phyloP scores from a whole-genome alignment of 1,140 invertebrate species.

The Ruditapes philippinarum region DNA sequence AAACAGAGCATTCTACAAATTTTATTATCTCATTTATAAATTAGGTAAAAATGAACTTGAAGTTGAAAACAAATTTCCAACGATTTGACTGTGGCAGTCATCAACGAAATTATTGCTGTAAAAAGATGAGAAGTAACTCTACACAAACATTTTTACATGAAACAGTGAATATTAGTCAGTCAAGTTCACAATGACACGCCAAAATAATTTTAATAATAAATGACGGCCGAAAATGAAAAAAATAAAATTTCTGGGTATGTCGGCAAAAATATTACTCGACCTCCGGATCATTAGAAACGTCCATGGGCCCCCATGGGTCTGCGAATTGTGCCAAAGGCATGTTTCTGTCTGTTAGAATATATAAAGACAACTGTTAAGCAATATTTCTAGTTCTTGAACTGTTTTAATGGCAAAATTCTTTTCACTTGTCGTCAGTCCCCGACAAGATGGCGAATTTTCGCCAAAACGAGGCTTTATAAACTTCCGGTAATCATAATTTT shows the following conservation, averaged over 20 bases:
- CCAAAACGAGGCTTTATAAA: slow-evolving; percentile 72
- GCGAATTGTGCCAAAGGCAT: slow-evolving; percentile 85
- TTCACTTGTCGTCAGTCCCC: slow-evolving; percentile 60
- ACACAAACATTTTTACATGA: too few relatives aligned
- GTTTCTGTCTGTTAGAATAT: slow-evolving; percentile 81
- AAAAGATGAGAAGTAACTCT: too few relatives aligned
- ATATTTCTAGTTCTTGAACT: not conserved
- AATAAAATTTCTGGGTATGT: too few relatives aligned
- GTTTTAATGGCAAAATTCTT: not conserved
- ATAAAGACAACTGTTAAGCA: slow-evolving; percentile 72
- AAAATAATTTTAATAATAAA: too few relatives aligned
- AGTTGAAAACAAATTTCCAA: too few relatives aligned
- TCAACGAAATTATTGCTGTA: too few relatives aligned
- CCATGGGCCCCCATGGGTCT: slow-evolving; percentile 85
- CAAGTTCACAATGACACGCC: too few relatives aligned
- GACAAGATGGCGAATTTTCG: slow-evolving; percentile 77
- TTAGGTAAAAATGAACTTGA: too few relatives aligned
- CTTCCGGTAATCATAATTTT: slow-evolving; percentile 62
- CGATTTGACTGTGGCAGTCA: too few relatives aligned
- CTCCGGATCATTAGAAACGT: slow-evolving; percentile 83
- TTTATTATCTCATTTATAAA: too few relatives aligned
- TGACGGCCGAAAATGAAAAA: too few relatives aligned
- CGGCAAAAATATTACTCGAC: slow-evolving; percentile 68
- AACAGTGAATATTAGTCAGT: not conserved
- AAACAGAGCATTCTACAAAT: too few relatives aligned